Evolutionary conservation across 2,888 invertebrate genomes (phyloP), one percentile per base, ranked within the genome.

Genomic region (Drymonia ruficornis): DNA sequence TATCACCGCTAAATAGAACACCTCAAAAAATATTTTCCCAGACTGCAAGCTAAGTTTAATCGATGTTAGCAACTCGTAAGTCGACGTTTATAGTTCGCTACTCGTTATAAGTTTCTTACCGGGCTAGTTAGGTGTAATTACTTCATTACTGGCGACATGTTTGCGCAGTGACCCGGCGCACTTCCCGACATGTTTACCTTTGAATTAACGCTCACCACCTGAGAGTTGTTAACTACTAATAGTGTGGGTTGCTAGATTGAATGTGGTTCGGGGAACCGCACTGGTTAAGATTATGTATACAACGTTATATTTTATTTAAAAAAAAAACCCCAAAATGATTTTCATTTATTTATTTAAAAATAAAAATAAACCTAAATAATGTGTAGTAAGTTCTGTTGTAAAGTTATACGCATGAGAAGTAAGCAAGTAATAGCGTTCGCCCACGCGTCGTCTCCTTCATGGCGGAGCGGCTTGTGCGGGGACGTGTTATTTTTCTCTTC

Each of bases 61-160:
- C 66, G 66, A 58, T 66, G 64, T 69, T 64, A 42, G 45, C 40
- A 66, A 64, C 61, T 68, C 47, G 42, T 42, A 56, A 56, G 56
- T 62, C 50, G 49, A 31, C 44, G 56, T 51, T 59, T 48, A 64
- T 61, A 64, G 58, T 61, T 53, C 6, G 8, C 31, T 51, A 28
- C 53, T 64, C 49, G 64, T 68, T 68, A 69, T 59, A 69, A 68
- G 44, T 68, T 69, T 56, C 59, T 56, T 63, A 65, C 55, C 52
- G 43, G 29, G 54, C 46, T 48, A 51, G 69, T 66, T 59, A 56
- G 29, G 43, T 53, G 57, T 67, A 65, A 70, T 70, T 66, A 62
- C 68, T 67, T 70, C 57, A 70, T 70, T 68, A 65, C 45, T n/a
- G 23, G 42, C 50, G 58, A 67, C 59, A 65, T 61, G 63, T 70